phyloP scores from a whole-genome alignment of 2,113 vertebrate genomes.

The Corythornis vintsioides region DNA sequence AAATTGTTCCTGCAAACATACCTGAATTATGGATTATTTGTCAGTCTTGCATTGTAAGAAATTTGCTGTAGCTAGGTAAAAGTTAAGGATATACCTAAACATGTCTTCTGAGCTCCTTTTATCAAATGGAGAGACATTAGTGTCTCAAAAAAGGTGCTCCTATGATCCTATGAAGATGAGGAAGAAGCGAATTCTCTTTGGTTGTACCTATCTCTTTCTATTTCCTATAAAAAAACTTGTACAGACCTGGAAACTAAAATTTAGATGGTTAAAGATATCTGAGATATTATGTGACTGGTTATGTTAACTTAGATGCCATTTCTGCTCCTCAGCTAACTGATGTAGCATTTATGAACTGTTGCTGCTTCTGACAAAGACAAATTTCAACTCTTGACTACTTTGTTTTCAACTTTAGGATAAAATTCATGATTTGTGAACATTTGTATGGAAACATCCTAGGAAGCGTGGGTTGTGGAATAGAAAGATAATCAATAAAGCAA shows the following conservation, averaged over 20 bases:
- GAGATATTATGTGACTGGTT: not conserved
- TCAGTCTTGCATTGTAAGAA: not conserved
- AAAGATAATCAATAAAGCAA: not conserved
- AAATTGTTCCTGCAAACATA: constrained; percentile 42
- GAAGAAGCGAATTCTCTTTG: not conserved
- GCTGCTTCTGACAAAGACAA: not conserved
- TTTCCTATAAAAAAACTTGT: not conserved
- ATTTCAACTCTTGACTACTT: not conserved
- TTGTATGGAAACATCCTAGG: not conserved
- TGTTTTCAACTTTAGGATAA: not conserved
- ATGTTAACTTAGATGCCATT: not conserved
- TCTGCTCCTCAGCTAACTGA: not conserved
- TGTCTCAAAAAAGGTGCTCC: not conserved
- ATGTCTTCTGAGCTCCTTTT: not conserved
- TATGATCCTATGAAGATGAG: not conserved
- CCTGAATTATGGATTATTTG: constrained; percentile 55
- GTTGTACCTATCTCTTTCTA: not conserved
- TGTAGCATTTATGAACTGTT: not conserved
- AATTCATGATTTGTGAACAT: not conserved
- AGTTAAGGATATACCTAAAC: not conserved
- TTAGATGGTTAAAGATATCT: not conserved
- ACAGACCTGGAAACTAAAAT: not conserved
- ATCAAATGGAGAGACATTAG: not conserved
- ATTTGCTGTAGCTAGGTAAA: not conserved
- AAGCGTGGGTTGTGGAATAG: not conserved